phyloP scores from a whole-genome alignment of 2,888 invertebrate species.

The Zootermopsis nevadensis region DNA sequence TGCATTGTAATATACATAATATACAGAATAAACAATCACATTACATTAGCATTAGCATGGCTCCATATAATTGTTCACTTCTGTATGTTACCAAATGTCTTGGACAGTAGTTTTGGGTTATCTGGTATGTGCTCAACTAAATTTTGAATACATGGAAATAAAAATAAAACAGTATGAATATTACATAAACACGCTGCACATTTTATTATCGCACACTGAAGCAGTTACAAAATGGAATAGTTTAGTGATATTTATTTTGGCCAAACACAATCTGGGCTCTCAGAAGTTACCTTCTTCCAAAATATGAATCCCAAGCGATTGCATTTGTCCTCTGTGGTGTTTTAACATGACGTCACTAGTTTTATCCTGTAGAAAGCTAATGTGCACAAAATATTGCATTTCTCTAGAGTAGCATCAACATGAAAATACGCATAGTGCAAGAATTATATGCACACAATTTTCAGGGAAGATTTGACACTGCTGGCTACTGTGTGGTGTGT shows the following conservation, averaged over 20 bases:
- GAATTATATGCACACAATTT: neutral
- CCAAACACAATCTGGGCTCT: neutral
- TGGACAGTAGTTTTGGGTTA: neutral
- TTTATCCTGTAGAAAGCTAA: neutral
- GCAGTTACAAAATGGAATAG: conserved; percentile 25
- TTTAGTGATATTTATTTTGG: conserved; percentile 6
- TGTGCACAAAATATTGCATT: conserved; percentile 25
- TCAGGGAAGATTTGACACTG: neutral
- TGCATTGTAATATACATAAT: conserved; percentile 27
- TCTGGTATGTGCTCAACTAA: neutral
- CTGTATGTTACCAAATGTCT: neutral
- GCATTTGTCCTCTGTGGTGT: neutral
- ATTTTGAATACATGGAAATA: neutral
- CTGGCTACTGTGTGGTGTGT: neutral
- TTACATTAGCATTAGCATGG: neutral
- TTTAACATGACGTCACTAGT: neutral
- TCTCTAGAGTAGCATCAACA: conserved; percentile 17
- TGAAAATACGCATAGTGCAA: neutral
- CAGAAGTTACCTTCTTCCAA: neutral
- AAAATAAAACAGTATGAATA: neutral
- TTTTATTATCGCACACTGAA: conserved; percentile 5
- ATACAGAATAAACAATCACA: conserved; percentile 13
- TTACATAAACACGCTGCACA: neutral
- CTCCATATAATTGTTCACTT: neutral
- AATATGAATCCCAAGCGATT: neutral